Percentiles rank a stretch among this genome's conserved stretches.
Evolutionary conservation across 1,140 invertebrate species (phyloP).

Genomic region (Drosophila hydei): DNA sequence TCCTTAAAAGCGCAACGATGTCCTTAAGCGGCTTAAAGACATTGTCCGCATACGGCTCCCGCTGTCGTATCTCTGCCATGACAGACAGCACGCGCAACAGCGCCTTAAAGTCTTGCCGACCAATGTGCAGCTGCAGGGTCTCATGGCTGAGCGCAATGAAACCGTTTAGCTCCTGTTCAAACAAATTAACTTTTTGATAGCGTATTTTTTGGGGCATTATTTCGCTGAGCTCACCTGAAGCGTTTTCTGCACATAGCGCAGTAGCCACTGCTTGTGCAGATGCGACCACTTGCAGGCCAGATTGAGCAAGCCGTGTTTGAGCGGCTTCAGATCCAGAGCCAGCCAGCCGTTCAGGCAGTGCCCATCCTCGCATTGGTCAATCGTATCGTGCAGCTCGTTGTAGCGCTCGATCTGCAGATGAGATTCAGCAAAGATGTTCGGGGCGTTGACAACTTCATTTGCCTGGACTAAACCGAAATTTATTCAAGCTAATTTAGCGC

Average conservation of each 20-base stretch:
- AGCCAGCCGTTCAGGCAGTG: conserved; percentile 88
- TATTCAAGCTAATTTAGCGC: conserved; percentile 71
- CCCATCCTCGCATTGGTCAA: conserved; percentile 64
- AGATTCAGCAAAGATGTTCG: background rate
- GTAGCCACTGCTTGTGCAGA: conserved; percentile 89
- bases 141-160: conserved; percentile 86
- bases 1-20: conserved; percentile 89
- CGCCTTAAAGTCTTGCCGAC: conserved; percentile 87
- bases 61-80: conserved; percentile 86
- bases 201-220: conserved; percentile 86
- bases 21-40: conserved; percentile 94
- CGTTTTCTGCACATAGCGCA: conserved; percentile 87
- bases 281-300: conserved; percentile 89
- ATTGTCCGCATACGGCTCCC: conserved; percentile 86
- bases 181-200: conserved; percentile 84
- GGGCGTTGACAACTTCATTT: conserved; percentile 60
- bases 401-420: conserved; percentile 74
- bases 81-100: conserved; percentile 85
- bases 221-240: conserved; percentile 87
- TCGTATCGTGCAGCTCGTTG: conserved; percentile 73
- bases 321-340: conserved; percentile 87
- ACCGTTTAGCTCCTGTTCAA: conserved; percentile 85
- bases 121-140: conserved; percentile 85
- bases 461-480: conserved; percentile 50
- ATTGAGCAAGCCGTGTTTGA: conserved; percentile 89